Evolutionary conservation across 2,113 vertebrate genomes (phyloP).

Genomic region (Brienomyrus brachyistius): DNA sequence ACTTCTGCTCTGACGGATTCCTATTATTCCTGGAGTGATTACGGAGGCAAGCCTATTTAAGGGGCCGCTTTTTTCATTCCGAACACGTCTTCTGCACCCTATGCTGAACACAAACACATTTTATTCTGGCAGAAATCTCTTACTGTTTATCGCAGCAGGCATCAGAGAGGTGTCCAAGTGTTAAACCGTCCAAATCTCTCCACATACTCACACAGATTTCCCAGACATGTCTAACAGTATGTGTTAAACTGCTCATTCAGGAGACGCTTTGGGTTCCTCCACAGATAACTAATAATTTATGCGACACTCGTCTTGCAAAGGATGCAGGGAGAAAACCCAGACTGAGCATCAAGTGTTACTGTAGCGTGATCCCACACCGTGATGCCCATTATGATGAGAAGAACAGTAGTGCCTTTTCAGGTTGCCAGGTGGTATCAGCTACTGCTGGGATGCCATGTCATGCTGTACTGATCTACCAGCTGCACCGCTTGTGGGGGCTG

Average conservation of each 20-base stretch:
- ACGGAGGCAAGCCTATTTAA: constrained; percentile 2
- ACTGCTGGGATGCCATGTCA: not conserved
- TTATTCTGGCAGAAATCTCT: constrained; percentile 2
- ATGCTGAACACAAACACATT: constrained; percentile 14
- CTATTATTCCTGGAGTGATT: constrained; percentile 9
- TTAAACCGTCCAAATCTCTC: constrained; percentile 17
- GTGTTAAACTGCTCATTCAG: constrained; percentile 4
- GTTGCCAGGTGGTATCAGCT: not conserved
- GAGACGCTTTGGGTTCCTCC: not conserved
- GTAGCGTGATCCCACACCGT: not conserved
- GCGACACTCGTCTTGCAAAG: not conserved
- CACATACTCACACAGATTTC: constrained; percentile 13
- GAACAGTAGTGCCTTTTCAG: not conserved
- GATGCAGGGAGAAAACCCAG: not conserved
- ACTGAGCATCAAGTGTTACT: not conserved
- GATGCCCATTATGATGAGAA: not conserved
- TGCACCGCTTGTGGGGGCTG: not conserved
- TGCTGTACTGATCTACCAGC: not conserved
- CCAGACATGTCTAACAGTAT: constrained; percentile 15
- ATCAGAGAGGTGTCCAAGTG: constrained; percentile 14
- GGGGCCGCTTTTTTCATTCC: not conserved
- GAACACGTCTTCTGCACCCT: not conserved
- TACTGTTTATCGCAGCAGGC: constrained; percentile 10
- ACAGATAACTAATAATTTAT: not conserved
- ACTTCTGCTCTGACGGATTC: not conserved